Base-by-base conservation (phyloP, 2,888 invertebrate genomes). In the Halictus quadricinctus region DNA sequence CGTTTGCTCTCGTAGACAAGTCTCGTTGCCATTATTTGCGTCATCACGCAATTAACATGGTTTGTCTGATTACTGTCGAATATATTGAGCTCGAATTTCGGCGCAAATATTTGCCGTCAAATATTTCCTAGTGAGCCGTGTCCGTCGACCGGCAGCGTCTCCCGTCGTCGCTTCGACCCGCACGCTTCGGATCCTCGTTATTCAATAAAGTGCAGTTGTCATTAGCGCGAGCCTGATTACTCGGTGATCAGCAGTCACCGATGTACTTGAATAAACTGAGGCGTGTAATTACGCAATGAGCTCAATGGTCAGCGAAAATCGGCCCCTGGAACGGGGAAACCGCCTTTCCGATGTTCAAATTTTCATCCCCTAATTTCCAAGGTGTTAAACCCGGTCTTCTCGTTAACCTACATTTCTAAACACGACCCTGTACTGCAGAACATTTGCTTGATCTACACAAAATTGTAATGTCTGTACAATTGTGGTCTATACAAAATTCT, bases 131-230 rank as follows among this genome's bases (percentile, higher is more conserved):
- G 64, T 43, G 83, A 72, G n/a, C 54, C 41, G 43, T 72, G 60
- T 60, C 60, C 60, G 60, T 72, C 75, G 75, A 75, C 72, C 58
- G 54, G 72, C 75, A 75, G 78, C 78, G 70, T 75, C 79, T 41
- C 54, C 54, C 15, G 69, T n/a, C 50, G 5, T 25, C 41, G 25
- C 41, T 21, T 25, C 64, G 72, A 50, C 46, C 83, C 46, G 29
- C 72, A 25, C 46, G n/a, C 69, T 46, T 36, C 70, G 29, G 10
- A 18, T n/a, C 66, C 58, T 66, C 72, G 78, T 78, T 83, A 83
- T 84, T 79, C 72, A 84, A 84, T 84, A 84, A 84, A 72, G 79
- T 58, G 79, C 84, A 72, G 78, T 79, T 79, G 84, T 79, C 84
- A 79, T 83, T 83, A 83, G 84, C 75, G 72, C 79, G 66, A 72